These are phyloP conservation scores for Ferrisia virgata DNA, from an alignment of 2,888 invertebrate genomes.

Conservation along the genomic window DNA sequence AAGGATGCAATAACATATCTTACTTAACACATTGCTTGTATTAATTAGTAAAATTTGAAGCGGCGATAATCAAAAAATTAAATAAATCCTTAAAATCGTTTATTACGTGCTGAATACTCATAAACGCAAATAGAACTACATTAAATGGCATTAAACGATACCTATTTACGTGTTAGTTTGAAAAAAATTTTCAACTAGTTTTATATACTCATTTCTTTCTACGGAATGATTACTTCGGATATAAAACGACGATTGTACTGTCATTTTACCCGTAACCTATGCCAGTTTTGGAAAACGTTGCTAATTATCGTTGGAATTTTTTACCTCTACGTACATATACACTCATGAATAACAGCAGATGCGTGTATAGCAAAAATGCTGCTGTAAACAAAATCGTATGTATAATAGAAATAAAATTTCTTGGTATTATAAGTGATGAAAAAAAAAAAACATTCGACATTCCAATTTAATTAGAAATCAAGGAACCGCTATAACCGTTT, in stretches of 20 bases:
- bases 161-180: no score
- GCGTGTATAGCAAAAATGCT: neutral
- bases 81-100: neutral
- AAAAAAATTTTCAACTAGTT: no score
- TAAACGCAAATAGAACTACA: neutral
- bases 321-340: neutral
- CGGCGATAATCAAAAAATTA: neutral
- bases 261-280: neutral
- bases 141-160: no score
- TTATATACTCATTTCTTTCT: no score
- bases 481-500: neutral
- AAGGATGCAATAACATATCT: neutral
- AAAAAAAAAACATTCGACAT: neutral
- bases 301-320: neutral
- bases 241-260: no score
- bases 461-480: neutral
- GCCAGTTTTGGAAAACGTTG: neutral
- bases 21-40: neutral
- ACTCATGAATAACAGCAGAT: neutral
- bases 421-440: neutral
- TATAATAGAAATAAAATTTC: neutral
- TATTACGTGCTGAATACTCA: neutral
- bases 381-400: neutral
- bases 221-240: no score
- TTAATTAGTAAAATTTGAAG: neutral